Evolutionary conservation across 2,113 vertebrate genomes (phyloP).

Genomic region (Rattus norvegicus): GRCr8 NC_086026.1:63528001-63528500

Average conservation of each 20-base stretch:
- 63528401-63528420: background rate
- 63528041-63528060: slow-evolving; percentile 20
- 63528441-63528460: background rate
- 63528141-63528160: background rate
- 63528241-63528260: background rate
- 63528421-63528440: no score
- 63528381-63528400: background rate
- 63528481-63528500: background rate
- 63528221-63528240: background rate
- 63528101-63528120: slow-evolving; percentile 11
- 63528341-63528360: background rate
- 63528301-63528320: background rate
- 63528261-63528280: background rate
- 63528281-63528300: background rate
- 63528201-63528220: background rate
- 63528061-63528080: background rate
- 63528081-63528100: background rate
- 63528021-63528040: slow-evolving; percentile 16
- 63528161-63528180: background rate
- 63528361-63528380: background rate
- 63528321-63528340: background rate
- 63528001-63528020: slow-evolving; percentile 4
- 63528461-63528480: background rate
- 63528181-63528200: background rate
- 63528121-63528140: background rate